Evolutionary conservation across 2,113 vertebrate species (phyloP).

Genomic region (Marcusenius ussheri): DNA sequence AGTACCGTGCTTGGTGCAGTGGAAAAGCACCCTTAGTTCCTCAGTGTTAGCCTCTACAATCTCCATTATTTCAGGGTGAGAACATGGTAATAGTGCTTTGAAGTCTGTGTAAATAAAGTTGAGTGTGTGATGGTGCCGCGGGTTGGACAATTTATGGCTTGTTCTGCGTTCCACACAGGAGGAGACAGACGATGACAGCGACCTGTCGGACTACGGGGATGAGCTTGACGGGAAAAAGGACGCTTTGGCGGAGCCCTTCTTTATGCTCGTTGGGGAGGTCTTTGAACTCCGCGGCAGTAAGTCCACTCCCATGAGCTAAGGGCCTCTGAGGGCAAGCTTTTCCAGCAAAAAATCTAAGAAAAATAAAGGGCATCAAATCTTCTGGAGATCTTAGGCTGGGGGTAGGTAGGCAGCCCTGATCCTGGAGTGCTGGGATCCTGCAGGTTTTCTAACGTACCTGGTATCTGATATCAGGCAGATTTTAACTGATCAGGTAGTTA

Average conservation of each 20-base stretch:
- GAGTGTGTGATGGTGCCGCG: not conserved
- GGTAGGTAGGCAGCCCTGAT: not conserved
- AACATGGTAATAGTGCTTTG: not conserved
- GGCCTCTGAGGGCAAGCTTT: not conserved
- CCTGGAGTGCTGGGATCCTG: not conserved
- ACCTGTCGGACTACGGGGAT: conserved; percentile 86
- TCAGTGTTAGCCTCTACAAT: not conserved
- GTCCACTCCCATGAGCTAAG: conserved; percentile 27
- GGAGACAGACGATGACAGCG: conserved; percentile 77
- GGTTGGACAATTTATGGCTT: not conserved
- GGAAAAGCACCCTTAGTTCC: not conserved
- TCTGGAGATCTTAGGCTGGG: not conserved
- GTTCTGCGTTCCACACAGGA: conserved; percentile 49
- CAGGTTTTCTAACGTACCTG: not conserved
- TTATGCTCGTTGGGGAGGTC: conserved; percentile 97
- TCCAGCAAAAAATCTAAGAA: not conserved
- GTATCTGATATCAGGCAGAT: not conserved
- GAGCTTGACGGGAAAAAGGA: conserved; percentile 83
- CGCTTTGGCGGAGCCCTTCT: conserved; percentile 88
- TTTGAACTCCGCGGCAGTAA: conserved; percentile 98
- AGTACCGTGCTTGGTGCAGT: too few species aligned
- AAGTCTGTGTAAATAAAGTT: not conserved
- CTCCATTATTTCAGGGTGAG: not conserved
- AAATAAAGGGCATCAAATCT: not conserved
- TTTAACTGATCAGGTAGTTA: not conserved